Evolutionary conservation across 2,888 invertebrate genomes (phyloP).

Genomic region (Adineta ricciae): DNA sequence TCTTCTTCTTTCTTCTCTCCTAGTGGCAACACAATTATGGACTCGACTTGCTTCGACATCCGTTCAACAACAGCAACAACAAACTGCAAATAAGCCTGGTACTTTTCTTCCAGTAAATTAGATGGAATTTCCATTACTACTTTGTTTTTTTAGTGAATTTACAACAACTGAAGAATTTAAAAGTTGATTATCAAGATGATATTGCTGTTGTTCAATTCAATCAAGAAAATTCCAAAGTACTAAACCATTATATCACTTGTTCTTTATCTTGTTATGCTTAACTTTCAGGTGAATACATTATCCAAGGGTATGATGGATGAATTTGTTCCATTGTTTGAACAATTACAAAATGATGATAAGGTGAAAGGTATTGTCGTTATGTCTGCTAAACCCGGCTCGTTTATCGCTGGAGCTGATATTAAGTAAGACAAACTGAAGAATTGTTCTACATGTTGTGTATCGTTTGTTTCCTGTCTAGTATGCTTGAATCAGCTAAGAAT

Average conservation of each 20-base stretch:
- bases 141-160: background rate
- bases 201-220: constrained; percentile 28
- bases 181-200: constrained; percentile 25
- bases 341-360: constrained; percentile 65
- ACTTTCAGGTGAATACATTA: constrained; percentile 72
- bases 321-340: constrained; percentile 63
- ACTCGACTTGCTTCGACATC: background rate
- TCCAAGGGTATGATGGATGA: constrained; percentile 68
- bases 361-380: constrained; percentile 81
- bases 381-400: constrained; percentile 88
- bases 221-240: constrained; percentile 19
- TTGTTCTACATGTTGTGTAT: no score
- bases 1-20: background rate
- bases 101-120: no score
- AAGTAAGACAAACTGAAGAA: constrained; percentile 40
- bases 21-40: background rate
- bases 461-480: constrained; percentile 40
- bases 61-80: background rate
- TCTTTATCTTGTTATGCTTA: no score
- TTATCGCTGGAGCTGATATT: constrained; percentile 98
- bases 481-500: constrained; percentile 60
- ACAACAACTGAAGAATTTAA: constrained; percentile 16
- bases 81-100: background rate
- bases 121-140: no score
- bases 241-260: background rate